These are phyloP conservation scores for Calameuta filiformis DNA, from an alignment of 2,888 invertebrate species.

Conservation along the genomic window DNA sequence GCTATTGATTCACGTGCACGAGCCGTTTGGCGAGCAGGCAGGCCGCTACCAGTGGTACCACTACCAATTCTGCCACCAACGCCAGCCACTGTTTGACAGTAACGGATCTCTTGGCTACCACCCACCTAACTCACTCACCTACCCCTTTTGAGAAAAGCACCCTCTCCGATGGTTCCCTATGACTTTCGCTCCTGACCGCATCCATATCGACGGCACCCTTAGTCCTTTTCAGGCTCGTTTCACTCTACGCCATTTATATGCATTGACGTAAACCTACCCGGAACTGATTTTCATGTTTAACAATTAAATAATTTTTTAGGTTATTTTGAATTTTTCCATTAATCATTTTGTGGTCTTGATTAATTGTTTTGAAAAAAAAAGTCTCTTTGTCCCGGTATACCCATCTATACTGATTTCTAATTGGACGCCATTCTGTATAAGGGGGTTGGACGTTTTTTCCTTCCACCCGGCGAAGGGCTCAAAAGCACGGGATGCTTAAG, in stretches of 20 bases:
- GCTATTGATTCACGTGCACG: conserved; percentile 66
- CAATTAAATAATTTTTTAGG: not conserved
- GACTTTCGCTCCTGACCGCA: not conserved
- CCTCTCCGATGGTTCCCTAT: not conserved
- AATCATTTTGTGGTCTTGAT: not conserved
- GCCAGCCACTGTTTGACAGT: conserved; percentile 64
- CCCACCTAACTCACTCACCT: not conserved
- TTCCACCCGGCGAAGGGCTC: not conserved
- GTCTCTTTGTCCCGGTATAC: not conserved
- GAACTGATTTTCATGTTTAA: not conserved
- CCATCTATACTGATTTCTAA: not conserved
- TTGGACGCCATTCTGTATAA: not conserved
- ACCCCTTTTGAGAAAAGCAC: not conserved
- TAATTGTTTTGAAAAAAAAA: not conserved
- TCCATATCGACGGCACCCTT: not conserved
- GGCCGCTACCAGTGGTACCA: conserved; percentile 23
- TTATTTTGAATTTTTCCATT: not conserved
- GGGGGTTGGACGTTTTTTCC: not conserved
- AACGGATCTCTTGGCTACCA: conserved; percentile 51
- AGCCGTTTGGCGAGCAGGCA: conserved; percentile 38
- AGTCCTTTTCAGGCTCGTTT: not conserved
- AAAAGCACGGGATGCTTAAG: not conserved
- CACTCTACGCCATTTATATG: not conserved
- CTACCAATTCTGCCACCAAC: conserved; percentile 28
- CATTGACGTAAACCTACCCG: not conserved